phyloP scores from a whole-genome alignment of 1,140 invertebrate species.

The Heliothis virescens region DNA sequence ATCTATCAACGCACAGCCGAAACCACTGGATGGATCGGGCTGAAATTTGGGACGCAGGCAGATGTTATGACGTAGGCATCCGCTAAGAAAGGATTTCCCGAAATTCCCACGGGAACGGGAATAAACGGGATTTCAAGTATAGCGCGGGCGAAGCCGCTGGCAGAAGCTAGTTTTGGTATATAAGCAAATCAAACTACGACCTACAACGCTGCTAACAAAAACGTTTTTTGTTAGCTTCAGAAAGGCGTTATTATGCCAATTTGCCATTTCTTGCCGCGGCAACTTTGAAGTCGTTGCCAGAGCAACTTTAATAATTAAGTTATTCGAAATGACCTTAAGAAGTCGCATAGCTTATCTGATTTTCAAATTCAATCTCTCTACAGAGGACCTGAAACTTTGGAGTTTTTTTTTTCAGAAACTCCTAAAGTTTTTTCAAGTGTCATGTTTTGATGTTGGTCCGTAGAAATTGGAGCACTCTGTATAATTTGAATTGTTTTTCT shows the following conservation, averaged over 20 bases:
- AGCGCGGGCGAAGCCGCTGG: too few relatives aligned
- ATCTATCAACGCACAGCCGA: too few relatives aligned
- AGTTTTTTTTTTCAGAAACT: constrained; percentile 10
- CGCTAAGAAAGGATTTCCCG: too few relatives aligned
- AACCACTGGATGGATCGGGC: too few relatives aligned
- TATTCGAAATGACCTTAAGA: constrained; percentile 40
- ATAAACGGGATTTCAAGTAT: too few relatives aligned
- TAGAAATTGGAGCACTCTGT: neutral
- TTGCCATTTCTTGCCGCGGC: constrained; percentile 16
- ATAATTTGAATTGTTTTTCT: too few relatives aligned
- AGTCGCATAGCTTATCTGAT: constrained; percentile 42
- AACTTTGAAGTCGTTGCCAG: constrained; percentile 28
- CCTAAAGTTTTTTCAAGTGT: constrained; percentile 7
- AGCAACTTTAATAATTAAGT: constrained; percentile 46
- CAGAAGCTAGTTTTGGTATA: too few relatives aligned
- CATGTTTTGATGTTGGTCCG: neutral
- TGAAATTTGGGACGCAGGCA: too few relatives aligned
- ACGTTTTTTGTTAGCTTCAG: constrained; percentile 24
- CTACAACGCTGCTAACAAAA: neutral
- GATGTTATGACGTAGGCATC: too few relatives aligned
- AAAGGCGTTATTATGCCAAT: constrained; percentile 26
- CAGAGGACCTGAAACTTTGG: neutral
- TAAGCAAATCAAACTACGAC: neutral
- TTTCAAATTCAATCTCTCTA: constrained; percentile 37
- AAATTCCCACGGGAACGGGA: too few relatives aligned